These are phyloP conservation scores for Plectropomus leopardus DNA, from an alignment of 2,113 vertebrate genomes.

Conservation along the genomic window DNA sequence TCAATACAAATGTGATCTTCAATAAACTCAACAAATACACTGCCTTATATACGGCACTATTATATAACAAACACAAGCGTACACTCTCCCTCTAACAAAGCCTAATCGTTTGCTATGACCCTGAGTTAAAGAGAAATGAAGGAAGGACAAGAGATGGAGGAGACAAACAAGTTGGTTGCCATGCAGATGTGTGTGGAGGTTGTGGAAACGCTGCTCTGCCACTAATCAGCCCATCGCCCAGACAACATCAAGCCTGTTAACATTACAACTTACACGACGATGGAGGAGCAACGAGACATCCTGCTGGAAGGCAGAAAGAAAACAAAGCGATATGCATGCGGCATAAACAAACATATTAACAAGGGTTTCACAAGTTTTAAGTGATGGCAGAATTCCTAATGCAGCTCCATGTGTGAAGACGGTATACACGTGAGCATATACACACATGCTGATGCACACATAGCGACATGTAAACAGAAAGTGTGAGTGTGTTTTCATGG, in stretches of 20 bases:
- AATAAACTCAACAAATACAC: not conserved
- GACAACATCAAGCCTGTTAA: conserved; percentile 65
- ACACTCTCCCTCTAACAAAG: conserved; percentile 9
- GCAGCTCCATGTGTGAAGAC: not conserved
- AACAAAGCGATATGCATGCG: not conserved
- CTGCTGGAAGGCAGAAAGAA: conserved; percentile 4
- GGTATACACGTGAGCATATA: not conserved
- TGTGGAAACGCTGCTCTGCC: conserved; percentile 59
- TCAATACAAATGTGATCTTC: conserved; percentile 5
- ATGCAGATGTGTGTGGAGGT: conserved; percentile 71
- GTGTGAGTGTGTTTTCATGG: not conserved
- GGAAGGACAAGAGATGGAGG: not conserved
- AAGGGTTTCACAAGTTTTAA: conserved; percentile 39
- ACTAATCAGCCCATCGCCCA: conserved; percentile 68
- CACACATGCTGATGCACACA: not conserved
- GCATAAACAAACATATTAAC: conserved; percentile 7
- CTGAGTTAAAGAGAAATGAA: conserved; percentile 44
- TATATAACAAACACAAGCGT: not conserved
- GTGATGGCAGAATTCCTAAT: not conserved
- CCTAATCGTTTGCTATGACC: conserved; percentile 23
- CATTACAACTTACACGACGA: conserved; percentile 11
- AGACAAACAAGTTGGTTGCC: conserved; percentile 72
- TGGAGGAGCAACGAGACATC: not conserved
- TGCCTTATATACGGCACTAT: not conserved
- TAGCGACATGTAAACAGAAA: not conserved